Evolutionary conservation across 2,113 vertebrate genomes (phyloP).

Genomic region (Labeo rohita): DNA sequence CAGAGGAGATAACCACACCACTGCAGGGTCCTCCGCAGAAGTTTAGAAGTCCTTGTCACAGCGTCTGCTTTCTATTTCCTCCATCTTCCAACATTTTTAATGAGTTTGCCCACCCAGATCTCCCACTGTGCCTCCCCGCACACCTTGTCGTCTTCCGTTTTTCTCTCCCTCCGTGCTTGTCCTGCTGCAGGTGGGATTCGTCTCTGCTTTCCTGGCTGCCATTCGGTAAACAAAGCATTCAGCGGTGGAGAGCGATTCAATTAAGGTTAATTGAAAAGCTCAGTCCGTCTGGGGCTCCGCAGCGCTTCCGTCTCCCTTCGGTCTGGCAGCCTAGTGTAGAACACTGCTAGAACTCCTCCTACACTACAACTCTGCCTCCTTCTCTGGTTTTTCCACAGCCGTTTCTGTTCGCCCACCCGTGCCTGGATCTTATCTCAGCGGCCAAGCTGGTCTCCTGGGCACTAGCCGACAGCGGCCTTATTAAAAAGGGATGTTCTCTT

Average conservation of each 20-base stretch:
- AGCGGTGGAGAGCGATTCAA: constrained; percentile 57
- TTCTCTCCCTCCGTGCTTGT: not conserved
- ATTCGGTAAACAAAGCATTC: constrained; percentile 61
- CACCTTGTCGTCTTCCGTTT: constrained; percentile 35
- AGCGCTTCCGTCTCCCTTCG: constrained; percentile 15
- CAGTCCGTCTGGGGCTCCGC: constrained; percentile 46
- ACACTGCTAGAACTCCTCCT: constrained; percentile 26
- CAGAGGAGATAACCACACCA: constrained; percentile 30
- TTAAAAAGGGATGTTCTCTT: constrained; percentile 37
- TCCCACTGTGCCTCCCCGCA: constrained; percentile 12
- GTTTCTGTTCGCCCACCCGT: constrained; percentile 5
- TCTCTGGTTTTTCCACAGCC: not conserved
- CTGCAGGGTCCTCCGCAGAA: constrained; percentile 28
- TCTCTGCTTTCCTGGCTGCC: constrained; percentile 45
- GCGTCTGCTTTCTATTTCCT: constrained; percentile 7
- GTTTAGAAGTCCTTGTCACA: constrained; percentile 49
- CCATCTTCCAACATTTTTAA: constrained; percentile 49
- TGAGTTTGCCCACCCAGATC: constrained; percentile 46
- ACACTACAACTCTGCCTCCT: constrained; percentile 2
- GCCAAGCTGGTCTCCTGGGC: constrained; percentile 39
- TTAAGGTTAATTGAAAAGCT: constrained; percentile 69
- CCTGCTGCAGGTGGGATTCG: constrained; percentile 42
- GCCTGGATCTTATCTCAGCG: constrained; percentile 35
- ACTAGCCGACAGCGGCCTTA: constrained; percentile 14
- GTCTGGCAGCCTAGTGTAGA: constrained; percentile 42